These are phyloP conservation scores for Ophion obscuratus DNA, from an alignment of 2,888 invertebrate species.

Conservation along the genomic window DNA sequence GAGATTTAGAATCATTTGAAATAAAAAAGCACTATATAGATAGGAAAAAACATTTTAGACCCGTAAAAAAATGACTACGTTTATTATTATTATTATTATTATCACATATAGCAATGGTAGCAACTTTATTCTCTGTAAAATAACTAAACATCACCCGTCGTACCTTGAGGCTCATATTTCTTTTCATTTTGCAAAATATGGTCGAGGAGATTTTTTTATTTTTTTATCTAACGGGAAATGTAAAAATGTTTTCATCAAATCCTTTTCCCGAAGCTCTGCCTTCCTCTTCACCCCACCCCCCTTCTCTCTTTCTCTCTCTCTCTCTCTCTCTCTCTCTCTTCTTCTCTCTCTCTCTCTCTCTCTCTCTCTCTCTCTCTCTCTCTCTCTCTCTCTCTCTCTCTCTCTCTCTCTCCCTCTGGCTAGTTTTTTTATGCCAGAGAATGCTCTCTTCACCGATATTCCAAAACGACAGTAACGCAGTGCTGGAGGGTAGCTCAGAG, in stretches of 20 bases:
- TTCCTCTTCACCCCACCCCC: constrained; percentile 35
- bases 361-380: too few species aligned
- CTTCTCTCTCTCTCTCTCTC: too few species aligned
- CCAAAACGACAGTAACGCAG: constrained; percentile 41
- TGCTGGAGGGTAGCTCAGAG: constrained; percentile 70
- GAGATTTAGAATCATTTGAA: too few species aligned
- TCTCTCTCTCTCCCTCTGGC: too few species aligned
- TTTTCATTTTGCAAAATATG: background rate
- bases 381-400: too few species aligned
- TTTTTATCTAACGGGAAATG: background rate
- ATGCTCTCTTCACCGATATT: constrained; percentile 61
- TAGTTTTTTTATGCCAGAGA: constrained; percentile 19
- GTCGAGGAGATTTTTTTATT: background rate
- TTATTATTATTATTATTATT: too few species aligned
- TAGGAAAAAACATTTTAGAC: too few species aligned
- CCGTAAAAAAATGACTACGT: too few species aligned
- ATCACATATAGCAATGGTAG: background rate
- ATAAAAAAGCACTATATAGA: too few species aligned
- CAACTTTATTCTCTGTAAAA: background rate
- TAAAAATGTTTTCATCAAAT: background rate
- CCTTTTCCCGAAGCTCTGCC: background rate
- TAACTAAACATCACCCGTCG: background rate
- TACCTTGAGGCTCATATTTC: background rate
- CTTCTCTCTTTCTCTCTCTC: too few species aligned
- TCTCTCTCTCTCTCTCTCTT: too few species aligned